Evolutionary conservation across 2,888 invertebrate species (phyloP).

Genomic region (Heliconius sara): DNA sequence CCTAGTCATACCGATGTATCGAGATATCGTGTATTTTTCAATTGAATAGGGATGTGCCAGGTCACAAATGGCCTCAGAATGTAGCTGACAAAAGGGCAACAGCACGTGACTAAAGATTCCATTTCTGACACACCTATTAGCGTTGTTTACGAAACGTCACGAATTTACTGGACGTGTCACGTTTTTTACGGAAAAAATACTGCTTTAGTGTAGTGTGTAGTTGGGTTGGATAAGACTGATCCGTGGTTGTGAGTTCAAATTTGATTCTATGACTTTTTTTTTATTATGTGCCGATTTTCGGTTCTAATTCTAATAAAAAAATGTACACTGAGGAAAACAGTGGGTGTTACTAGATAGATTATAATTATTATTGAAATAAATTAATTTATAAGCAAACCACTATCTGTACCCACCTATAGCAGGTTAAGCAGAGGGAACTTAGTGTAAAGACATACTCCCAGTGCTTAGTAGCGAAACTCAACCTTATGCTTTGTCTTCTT

Average conservation of each 20-base stretch:
- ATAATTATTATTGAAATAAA: too few relatives aligned
- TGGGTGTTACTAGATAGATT: too few relatives aligned
- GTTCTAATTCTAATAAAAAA: too few relatives aligned
- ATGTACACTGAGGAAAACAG: too few relatives aligned
- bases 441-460: too few relatives aligned
- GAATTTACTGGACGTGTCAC: slow-evolving; percentile 22
- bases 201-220: not conserved
- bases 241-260: not conserved
- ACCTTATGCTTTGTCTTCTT: too few relatives aligned
- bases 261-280: not conserved
- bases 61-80: slow-evolving; percentile 22
- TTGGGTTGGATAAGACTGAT: not conserved
- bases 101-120: slow-evolving; percentile 23
- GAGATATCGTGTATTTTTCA: slow-evolving; percentile 29
- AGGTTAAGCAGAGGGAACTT: too few relatives aligned
- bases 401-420: too few relatives aligned
- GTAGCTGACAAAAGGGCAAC: slow-evolving; percentile 25
- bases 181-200: not conserved
- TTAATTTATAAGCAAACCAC: too few relatives aligned
- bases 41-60: slow-evolving; percentile 31
- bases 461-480: too few relatives aligned
- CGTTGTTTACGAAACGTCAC: slow-evolving; percentile 24
- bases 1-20: slow-evolving; percentile 29
- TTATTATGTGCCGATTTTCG: too few relatives aligned
- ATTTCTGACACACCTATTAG: slow-evolving; percentile 25